A percentile compares a stretch with the other conserved stretches of the same genome.
Evolutionary conservation across 2,797 vertebrate species (phyloP).

Genomic region (Phrynocephalus vlangalii): DNA sequence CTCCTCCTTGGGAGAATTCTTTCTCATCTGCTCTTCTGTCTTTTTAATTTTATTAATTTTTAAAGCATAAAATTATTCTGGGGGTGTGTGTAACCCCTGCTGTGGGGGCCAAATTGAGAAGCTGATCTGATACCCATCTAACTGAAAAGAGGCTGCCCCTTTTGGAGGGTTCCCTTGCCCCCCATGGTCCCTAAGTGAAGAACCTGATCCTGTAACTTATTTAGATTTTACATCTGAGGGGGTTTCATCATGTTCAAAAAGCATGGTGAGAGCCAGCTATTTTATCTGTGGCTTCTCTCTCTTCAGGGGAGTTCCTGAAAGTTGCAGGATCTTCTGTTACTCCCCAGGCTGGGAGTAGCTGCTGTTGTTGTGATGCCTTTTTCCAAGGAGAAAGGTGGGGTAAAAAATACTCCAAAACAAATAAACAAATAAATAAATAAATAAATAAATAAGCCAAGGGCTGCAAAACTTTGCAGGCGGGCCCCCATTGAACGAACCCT

Average conservation of each 20-base stretch:
- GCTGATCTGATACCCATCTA: background rate
- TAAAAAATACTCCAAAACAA: no score
- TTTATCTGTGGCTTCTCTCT: conserved; percentile 8
- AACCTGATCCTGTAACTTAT: background rate
- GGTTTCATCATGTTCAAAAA: background rate
- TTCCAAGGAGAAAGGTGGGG: background rate
- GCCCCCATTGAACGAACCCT: background rate
- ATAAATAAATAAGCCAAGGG: background rate
- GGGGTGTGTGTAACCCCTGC: background rate
- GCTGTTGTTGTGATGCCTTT: background rate
- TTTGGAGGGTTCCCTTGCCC: background rate
- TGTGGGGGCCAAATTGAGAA: background rate
- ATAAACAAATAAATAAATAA: no score
- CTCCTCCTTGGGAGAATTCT: background rate
- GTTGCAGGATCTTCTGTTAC: conserved; percentile 3
- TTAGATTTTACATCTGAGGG: background rate
- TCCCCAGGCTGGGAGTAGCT: background rate
- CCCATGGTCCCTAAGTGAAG: background rate
- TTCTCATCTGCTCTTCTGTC: background rate
- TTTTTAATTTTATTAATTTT: background rate
- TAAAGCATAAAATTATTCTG: background rate
- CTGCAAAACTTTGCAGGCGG: conserved; percentile 14
- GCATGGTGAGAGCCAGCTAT: background rate
- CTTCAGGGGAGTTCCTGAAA: background rate
- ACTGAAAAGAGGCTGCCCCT: background rate